These are phyloP conservation scores for Epinotia brunnichana DNA, from an alignment of 2,888 invertebrate genomes.

Conservation along the genomic window DNA sequence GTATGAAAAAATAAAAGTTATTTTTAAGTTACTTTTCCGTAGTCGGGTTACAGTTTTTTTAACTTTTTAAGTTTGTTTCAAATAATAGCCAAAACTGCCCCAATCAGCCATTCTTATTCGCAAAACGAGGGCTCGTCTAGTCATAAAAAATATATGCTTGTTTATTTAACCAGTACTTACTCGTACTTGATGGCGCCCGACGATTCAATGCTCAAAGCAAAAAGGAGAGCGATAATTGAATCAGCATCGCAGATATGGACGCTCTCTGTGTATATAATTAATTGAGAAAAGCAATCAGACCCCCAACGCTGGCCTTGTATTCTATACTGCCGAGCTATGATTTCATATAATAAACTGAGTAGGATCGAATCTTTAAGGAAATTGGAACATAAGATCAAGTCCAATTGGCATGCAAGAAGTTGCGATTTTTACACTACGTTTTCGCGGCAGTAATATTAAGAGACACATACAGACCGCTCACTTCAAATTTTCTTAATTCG, in stretches of 20 bases:
- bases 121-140: background rate
- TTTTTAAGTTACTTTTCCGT: too few relatives aligned
- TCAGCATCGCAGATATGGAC: constrained; percentile 36
- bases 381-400: background rate
- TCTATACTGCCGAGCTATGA: background rate
- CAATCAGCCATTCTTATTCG: background rate
- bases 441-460: background rate
- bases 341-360: background rate
- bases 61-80: too few relatives aligned
- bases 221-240: constrained; percentile 37
- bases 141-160: background rate
- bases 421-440: background rate
- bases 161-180: constrained; percentile 29
- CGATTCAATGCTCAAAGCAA: constrained; percentile 28
- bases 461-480: background rate
- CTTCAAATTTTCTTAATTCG: too few relatives aligned
- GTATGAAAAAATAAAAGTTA: too few relatives aligned
- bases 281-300: constrained; percentile 38
- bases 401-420: background rate
- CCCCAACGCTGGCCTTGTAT: background rate
- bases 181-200: constrained; percentile 1
- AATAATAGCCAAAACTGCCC: background rate
- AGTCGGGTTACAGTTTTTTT: too few relatives aligned
- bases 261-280: constrained; percentile 37
- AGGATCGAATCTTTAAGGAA: background rate